Percentiles rank a stretch among this genome's conserved stretches.
Conservation (phyloP, 2,113 vertebrate genomes). For the Pholis gunnellus region DNA sequence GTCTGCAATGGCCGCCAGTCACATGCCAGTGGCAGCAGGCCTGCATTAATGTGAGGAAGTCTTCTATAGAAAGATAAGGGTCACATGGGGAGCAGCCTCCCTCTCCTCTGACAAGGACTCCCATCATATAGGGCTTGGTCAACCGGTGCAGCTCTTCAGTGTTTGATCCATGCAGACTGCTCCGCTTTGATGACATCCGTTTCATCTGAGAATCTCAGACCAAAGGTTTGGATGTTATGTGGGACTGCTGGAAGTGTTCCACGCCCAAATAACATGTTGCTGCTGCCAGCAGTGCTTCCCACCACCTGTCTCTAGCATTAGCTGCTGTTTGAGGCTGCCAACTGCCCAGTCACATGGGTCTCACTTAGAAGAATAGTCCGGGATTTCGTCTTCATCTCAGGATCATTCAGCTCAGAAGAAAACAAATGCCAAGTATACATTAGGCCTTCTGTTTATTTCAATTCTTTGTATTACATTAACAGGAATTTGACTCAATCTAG, state of each 20-base stretch:
- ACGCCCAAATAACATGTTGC: conserved; percentile 61
- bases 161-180: conserved; percentile 13
- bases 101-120: conserved; percentile 14
- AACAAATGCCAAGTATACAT: background rate
- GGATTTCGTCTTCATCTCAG: conserved; percentile 17
- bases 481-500: background rate
- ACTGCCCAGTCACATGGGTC: conserved; percentile 50
- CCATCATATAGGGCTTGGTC: conserved; percentile 26
- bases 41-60: conserved; percentile 61
- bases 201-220: conserved; percentile 57
- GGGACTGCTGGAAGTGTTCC: conserved; percentile 56
- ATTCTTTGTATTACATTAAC: background rate
- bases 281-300: conserved; percentile 62
- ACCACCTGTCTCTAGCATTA: conserved; percentile 72
- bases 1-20: conserved; percentile 51
- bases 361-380: conserved; percentile 27
- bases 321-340: conserved; percentile 63
- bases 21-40: conserved; percentile 54
- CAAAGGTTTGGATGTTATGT: conserved; percentile 69
- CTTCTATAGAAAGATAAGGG: conserved; percentile 51
- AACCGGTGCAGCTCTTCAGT: conserved; percentile 54
- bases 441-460: background rate
- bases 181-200: conserved; percentile 51
- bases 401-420: conserved; percentile 11
- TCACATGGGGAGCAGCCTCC: conserved; percentile 25